Evolutionary conservation across 2,797 vertebrate genomes (phyloP), one percentile per base, ranked within the genome.

Genomic region (Poecilia velifera): DNA sequence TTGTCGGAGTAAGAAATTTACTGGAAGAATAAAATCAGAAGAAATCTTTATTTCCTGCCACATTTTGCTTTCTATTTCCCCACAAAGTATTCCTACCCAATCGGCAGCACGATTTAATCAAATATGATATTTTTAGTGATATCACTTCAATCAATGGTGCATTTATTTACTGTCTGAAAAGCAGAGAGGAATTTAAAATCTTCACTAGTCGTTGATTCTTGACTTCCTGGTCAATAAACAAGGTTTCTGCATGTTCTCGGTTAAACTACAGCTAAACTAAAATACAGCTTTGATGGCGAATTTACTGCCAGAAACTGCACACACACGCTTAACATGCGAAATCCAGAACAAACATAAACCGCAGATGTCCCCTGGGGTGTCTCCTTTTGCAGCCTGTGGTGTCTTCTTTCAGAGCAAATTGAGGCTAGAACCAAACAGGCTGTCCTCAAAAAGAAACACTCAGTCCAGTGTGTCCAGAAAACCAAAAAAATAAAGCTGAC

Each of bases 361-460:
- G 76, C 89, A 74, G 73, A 78, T 79, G 82, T 93, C 92, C 89
- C 88, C 74, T 72, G 84, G 88, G 87, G 73, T 92, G 87, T 91
- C 91, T 92, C 88, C 89, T 87, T 94, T 93, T 90, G 90, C 73
- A 39, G 57, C 81, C 86, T 87, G 84, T 85, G 89, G 91, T 81
- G 57, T 91, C 83, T 81, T 81, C 87, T 89, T 83, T 89, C 84
- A 82, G 81, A 88, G 79, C 77, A 41, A 76, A 72, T 36, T 80
- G 79, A 87, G 82, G 72, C 86, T 81, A 82, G 79, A 91, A 87
- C 82, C 85, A 84, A 82, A 85, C 81, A 79, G 64, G 71, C 75
- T 70, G 73, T 88, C 47, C 82, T 77, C 62, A 81, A 81, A 82
- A 82, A 81, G 79, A 81, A 87, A 89, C 89, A 90, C 84, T 86